Evolutionary conservation across 2,797 vertebrate species (phyloP), one percentile per base, ranked within the genome.

Genomic region (Lycodopsis pacificus): DNA sequence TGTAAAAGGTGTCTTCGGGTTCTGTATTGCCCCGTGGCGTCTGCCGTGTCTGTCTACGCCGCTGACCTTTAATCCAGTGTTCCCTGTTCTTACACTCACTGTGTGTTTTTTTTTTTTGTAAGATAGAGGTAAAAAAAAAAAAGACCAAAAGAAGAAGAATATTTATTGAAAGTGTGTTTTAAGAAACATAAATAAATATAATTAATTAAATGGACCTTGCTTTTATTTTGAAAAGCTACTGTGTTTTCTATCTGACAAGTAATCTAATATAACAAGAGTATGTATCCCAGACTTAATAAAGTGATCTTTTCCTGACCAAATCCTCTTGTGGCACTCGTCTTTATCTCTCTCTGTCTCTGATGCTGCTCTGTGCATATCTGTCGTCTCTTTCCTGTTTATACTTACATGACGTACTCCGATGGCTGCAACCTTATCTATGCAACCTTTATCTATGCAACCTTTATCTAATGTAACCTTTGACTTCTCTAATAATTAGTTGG

Each of bases 161-260:
- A 96, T 96, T 96, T 96, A 96, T 96, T 95, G n/a, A 89, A 95
- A 93, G 87, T 89, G 93, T 95, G 93, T 92, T 93, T 93, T 82
- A 91, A 94, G 93, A 93, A 79, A 53, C 54, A 91, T 71, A 76
- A 87, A 94, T 87, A 89, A 85, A 90, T 84, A 89, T 81, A 79
- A 89, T 91, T 68, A 83, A 90, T 92, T 90, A 92, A 93, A 94
- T 88, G 94, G 93, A 95, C 94, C 92, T 96, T 95, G 96, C 97
- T 98, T 99, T 98, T 97, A 98, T 98, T 99, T 97, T 97, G 90
- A 98, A 97, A 97, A 97, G 96, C 96, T 97, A 94, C 91, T 95
- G 96, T 96, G 88, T 97, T 97, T 97, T 97, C 95, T 96, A 96
- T 96, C 96, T 96, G 94, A 96, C 83, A 81, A 80, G 95, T 96